Percentiles rank a stretch among this genome's conserved stretches.
Conservation (phyloP, 2,797 vertebrate genomes). For the Megalops cyprinoides region DNA sequence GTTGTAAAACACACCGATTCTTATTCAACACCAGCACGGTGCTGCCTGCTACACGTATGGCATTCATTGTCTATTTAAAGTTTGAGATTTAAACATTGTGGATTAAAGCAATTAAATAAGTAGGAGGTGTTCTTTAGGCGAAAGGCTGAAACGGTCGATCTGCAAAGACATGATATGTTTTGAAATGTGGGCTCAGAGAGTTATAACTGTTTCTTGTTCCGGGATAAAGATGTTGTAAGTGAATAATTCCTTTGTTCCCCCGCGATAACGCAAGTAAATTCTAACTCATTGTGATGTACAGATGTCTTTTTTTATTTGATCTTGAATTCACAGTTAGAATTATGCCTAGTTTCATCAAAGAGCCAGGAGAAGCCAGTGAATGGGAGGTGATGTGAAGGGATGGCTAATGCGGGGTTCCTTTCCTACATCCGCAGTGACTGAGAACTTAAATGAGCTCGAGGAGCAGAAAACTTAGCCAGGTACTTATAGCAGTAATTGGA, state of each 20-base stretch:
- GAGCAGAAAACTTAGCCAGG: conserved; percentile 60
- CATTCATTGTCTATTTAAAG: neutral
- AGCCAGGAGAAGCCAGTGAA: neutral
- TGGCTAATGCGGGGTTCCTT: neutral
- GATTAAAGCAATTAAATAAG: neutral
- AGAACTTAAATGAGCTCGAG: conserved; percentile 47
- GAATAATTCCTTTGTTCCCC: neutral
- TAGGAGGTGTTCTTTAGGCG: neutral
- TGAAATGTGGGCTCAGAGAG: neutral
- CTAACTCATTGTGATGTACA: neutral
- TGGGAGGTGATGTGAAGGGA: neutral
- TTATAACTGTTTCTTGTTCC: neutral
- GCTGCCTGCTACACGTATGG: neutral
- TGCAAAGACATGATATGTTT: neutral
- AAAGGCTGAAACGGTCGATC: neutral
- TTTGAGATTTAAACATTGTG: neutral
- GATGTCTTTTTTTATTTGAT: neutral
- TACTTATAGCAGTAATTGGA: conserved; percentile 65
- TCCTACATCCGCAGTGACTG: conserved; percentile 38
- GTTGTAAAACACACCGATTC: neutral
- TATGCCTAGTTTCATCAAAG: neutral
- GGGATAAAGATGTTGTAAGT: neutral
- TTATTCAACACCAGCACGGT: neutral
- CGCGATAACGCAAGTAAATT: neutral
- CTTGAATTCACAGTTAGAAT: neutral